Conservation (phyloP, 2,113 vertebrate species). For the Spheniscus mendiculus region DNA sequence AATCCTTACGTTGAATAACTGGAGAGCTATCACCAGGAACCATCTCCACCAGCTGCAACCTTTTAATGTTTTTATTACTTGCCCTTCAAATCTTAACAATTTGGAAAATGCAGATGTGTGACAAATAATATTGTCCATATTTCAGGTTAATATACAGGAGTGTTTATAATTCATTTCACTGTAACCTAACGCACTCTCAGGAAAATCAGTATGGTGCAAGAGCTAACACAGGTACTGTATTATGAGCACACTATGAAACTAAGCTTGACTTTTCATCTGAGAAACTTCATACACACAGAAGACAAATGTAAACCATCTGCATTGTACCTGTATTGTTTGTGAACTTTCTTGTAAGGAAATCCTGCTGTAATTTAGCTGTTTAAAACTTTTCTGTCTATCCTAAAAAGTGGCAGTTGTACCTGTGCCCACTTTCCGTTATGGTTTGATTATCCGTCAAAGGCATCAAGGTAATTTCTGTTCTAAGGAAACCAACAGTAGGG, state of each 20-base stretch:
- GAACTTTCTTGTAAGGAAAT: slow-evolving; percentile 7
- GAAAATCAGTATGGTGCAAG: neutral
- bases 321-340: neutral
- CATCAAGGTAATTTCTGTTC: slow-evolving; percentile 41
- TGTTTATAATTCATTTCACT: neutral
- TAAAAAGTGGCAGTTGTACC: slow-evolving; percentile 13
- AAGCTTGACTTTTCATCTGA: neutral
- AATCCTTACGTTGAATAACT: neutral
- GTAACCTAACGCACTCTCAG: neutral
- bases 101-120: neutral
- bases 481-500: slow-evolving; percentile 37
- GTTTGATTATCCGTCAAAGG: slow-evolving; percentile 60
- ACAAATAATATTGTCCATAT: neutral
- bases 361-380: slow-evolving; percentile 32
- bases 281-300: neutral
- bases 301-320: neutral
- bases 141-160: neutral
- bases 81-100: neutral
- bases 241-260: neutral
- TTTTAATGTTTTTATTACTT: neutral
- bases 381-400: neutral
- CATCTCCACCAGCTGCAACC: neutral
- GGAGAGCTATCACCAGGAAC: neutral
- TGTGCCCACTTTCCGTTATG: slow-evolving; percentile 66
- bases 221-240: neutral